Conservation (phyloP, 2,888 invertebrate genomes). For the Melangyna quadrimaculata region DNA sequence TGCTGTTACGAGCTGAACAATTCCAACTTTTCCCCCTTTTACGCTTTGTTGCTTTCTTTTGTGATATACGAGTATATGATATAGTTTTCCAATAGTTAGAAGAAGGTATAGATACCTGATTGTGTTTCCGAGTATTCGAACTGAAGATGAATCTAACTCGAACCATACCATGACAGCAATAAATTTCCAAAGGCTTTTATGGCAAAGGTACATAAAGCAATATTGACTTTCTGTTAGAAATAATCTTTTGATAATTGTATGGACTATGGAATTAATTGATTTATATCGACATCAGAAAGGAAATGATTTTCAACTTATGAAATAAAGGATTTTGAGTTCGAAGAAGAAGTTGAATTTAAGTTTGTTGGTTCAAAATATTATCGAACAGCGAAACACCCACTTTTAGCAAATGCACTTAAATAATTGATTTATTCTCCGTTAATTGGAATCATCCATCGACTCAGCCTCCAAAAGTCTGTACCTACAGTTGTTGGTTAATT, state of each 20-base stretch:
- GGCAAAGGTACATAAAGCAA: neutral
- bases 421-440: constrained; percentile 51
- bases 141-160: constrained; percentile 22
- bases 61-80: neutral
- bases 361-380: neutral
- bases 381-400: neutral
- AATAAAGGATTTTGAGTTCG: neutral
- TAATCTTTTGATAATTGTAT: constrained; percentile 41
- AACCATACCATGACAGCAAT: constrained; percentile 22
- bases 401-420: constrained; percentile 8
- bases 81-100: constrained; percentile 4
- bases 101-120: constrained; percentile 21
- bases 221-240: constrained; percentile 22
- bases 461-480: constrained; percentile 10
- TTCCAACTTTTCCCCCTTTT: constrained; percentile 22
- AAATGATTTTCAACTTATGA: neutral
- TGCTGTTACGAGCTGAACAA: neutral
- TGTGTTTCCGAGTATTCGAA: constrained; percentile 24
- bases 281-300: constrained; percentile 11
- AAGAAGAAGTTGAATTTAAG: neutral
- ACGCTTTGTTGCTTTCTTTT: neutral
- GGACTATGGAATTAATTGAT: constrained; percentile 46
- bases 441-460: constrained; percentile 47
- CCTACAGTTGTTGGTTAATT: constrained; percentile 35
- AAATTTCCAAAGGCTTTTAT: constrained; percentile 37